These are phyloP conservation scores for Bellardia bayeri DNA, from an alignment of 2,888 invertebrate genomes.

Conservation along the genomic window DNA sequence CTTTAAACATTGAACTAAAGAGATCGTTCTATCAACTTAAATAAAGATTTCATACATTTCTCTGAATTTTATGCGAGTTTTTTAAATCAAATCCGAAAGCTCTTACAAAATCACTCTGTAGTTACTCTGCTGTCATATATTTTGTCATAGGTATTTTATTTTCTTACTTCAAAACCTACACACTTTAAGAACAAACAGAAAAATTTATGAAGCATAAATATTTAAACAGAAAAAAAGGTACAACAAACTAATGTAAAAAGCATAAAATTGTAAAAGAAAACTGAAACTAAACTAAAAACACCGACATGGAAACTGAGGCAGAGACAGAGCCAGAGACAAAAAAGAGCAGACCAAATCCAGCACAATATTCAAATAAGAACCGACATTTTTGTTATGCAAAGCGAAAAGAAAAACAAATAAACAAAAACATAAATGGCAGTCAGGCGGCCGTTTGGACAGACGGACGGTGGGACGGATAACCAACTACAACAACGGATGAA, in stretches of 20 bases:
- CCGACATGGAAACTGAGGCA: slow-evolving; percentile 18
- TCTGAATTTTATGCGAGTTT: too few species aligned
- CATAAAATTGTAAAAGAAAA: slow-evolving; percentile 31
- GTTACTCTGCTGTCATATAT: too few species aligned
- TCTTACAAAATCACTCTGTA: too few species aligned
- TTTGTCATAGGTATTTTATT: too few species aligned
- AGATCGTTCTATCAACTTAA: too few species aligned
- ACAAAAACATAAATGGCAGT: slow-evolving; percentile 42
- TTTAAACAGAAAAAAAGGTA: slow-evolving; percentile 1
- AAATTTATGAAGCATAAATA: slow-evolving; percentile 26
- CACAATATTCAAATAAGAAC: slow-evolving; percentile 44
- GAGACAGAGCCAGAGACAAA: background rate
- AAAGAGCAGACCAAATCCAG: slow-evolving; percentile 24
- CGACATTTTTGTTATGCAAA: slow-evolving; percentile 54
- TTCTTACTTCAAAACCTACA: background rate
- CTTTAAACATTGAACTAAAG: too few species aligned
- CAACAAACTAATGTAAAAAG: background rate
- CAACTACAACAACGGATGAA: slow-evolving; percentile 39
- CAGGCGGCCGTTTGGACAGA: background rate
- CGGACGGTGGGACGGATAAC: background rate
- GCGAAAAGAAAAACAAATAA: slow-evolving; percentile 18
- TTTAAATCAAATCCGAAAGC: too few species aligned
- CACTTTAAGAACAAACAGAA: slow-evolving; percentile 21
- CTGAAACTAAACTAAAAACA: slow-evolving; percentile 21
- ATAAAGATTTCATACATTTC: too few species aligned